Evolutionary conservation across 2,888 invertebrate genomes (phyloP).

Genomic region (Leuctra nigra): DNA sequence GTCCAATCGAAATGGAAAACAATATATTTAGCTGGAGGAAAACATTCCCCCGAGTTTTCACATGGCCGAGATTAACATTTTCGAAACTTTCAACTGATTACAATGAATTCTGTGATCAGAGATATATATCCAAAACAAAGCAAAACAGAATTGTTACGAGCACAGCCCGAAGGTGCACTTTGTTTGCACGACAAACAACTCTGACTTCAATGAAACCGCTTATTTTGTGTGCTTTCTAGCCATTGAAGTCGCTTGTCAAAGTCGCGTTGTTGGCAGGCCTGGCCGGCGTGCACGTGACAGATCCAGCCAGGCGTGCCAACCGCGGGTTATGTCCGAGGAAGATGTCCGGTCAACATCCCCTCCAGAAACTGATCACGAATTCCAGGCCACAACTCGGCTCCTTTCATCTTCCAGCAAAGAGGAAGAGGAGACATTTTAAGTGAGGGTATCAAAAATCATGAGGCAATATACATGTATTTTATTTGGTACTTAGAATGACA

Average conservation of each 20-base stretch:
- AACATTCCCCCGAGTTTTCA: no score
- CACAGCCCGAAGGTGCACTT: no score
- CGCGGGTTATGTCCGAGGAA: not conserved
- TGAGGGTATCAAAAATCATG: not conserved
- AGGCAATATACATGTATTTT: not conserved
- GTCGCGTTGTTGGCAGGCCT: conserved; percentile 6
- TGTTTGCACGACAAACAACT: not conserved
- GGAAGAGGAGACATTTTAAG: not conserved
- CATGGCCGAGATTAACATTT: no score
- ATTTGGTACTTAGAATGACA: not conserved
- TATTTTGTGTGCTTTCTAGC: conserved; percentile 7
- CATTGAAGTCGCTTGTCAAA: conserved; percentile 1
- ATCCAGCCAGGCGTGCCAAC: conserved; percentile 6
- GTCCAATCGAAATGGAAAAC: no score
- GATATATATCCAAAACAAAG: no score
- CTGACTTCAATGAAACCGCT: not conserved
- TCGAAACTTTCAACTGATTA: no score
- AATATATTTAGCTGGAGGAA: no score
- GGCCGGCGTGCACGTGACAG: conserved; percentile 8
- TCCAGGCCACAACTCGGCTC: not conserved
- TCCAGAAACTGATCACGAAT: conserved; percentile 7
- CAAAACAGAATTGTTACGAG: no score
- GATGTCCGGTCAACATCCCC: conserved; percentile 9
- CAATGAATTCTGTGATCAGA: no score
- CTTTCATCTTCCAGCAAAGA: not conserved